Percentiles rank a stretch among this genome's conserved stretches.
Evolutionary conservation across 37 sponge, comb jelly and placozoan genomes (phyloP).

Genomic region (Bolinopsis microptera): DNA sequence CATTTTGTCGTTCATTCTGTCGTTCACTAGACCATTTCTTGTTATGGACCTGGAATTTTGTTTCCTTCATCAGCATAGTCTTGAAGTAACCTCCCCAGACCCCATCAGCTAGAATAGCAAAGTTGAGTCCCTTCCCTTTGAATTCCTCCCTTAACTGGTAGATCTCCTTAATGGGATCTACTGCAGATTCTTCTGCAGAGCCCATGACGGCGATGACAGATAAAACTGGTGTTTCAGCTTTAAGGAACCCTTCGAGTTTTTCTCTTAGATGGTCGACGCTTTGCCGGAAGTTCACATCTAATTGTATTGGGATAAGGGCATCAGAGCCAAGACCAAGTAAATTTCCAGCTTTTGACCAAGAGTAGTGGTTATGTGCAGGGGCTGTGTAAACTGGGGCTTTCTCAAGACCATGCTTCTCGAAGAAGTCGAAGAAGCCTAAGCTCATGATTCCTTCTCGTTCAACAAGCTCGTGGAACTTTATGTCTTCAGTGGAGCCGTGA

Average conservation of each 20-base stretch:
- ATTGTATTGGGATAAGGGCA: neutral
- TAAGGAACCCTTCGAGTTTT: neutral
- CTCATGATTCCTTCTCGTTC: neutral
- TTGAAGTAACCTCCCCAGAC: slow-evolving; percentile 64
- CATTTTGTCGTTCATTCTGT: no score
- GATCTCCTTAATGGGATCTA: neutral
- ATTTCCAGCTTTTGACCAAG: slow-evolving; percentile 61
- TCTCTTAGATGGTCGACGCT: neutral
- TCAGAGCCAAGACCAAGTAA: slow-evolving; percentile 50
- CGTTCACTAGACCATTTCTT: no score
- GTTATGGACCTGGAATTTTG: no score
- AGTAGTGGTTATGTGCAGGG: slow-evolving; percentile 41
- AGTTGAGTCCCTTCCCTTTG: slow-evolving; percentile 37
- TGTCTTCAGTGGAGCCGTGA: neutral
- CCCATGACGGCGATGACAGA: slow-evolving; percentile 21
- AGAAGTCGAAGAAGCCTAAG: neutral
- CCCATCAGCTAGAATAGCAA: neutral
- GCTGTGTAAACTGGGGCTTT: neutral
- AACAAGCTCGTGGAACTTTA: neutral
- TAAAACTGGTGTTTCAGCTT: neutral
- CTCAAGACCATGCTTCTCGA: neutral
- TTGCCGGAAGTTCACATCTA: slow-evolving; percentile 10
- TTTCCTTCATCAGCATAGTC: slow-evolving; percentile 1
- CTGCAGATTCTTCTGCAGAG: slow-evolving; percentile 32
- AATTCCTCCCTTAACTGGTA: neutral